Percentiles rank a stretch among this genome's conserved stretches.
Conservation (phyloP, 2,888 invertebrate genomes). For the Tolmerus cingulatus region DNA sequence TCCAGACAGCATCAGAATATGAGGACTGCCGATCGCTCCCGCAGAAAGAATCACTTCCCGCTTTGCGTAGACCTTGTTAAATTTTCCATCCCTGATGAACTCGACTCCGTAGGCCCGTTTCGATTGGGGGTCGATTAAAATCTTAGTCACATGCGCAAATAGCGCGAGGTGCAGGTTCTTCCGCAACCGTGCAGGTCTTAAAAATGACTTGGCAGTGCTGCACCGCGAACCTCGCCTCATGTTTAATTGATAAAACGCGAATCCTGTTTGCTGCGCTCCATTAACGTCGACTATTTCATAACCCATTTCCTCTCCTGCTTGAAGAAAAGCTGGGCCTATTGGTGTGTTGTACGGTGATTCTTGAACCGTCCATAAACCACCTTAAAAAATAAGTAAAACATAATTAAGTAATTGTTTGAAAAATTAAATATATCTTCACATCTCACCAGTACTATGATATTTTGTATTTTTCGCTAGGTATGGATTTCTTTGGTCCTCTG, state of each 20-base stretch:
- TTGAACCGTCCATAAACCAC: constrained; percentile 62
- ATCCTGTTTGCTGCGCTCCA: constrained; percentile 86
- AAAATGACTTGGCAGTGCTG: constrained; percentile 85
- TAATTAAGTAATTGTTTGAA: background rate
- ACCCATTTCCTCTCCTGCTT: constrained; percentile 92
- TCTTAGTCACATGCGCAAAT: constrained; percentile 80
- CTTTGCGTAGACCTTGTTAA: constrained; percentile 62
- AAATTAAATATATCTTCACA: background rate
- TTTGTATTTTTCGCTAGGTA: constrained; percentile 78
- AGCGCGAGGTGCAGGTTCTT: constrained; percentile 84
- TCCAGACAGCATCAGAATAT: constrained; percentile 90
- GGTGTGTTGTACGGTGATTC: constrained; percentile 70
- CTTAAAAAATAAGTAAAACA: constrained; percentile 52
- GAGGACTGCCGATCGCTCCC: constrained; percentile 91
- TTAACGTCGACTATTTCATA: constrained; percentile 87
- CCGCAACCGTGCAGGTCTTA: constrained; percentile 79
- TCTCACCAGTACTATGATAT: constrained; percentile 75
- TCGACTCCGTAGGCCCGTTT: constrained; percentile 83
- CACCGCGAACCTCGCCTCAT: constrained; percentile 85
- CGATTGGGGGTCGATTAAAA: constrained; percentile 75
- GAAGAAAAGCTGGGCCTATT: constrained; percentile 81
- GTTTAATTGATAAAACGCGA: constrained; percentile 87
- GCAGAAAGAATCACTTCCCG: constrained; percentile 66
- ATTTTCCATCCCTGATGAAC: constrained; percentile 72
- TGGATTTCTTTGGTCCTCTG: constrained; percentile 87